These are phyloP conservation scores for Cynodonichthys magdalenae DNA, from an alignment of 2,797 vertebrate genomes.

Conservation along the genomic window DNA sequence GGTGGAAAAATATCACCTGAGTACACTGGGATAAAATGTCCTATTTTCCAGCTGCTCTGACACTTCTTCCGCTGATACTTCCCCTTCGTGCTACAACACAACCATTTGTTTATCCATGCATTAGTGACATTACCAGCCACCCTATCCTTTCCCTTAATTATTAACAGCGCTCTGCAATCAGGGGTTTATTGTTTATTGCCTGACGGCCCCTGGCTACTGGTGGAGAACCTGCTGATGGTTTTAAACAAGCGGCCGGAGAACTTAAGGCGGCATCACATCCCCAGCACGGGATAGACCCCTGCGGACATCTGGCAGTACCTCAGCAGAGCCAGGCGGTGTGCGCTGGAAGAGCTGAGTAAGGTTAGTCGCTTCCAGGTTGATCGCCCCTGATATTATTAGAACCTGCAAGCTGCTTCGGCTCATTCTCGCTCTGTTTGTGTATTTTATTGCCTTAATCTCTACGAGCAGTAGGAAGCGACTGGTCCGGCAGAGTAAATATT, in stretches of 20 bases:
- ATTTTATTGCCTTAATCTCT: conserved; percentile 8
- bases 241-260: conserved; percentile 62
- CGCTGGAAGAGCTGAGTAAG: conserved; percentile 1
- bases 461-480: conserved; percentile 10
- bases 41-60: conserved; percentile 69
- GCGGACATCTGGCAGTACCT: conserved; percentile 29
- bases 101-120: conserved; percentile 69
- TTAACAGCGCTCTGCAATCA: conserved; percentile 77
- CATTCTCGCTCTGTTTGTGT: background rate
- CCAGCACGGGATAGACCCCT: conserved; percentile 15
- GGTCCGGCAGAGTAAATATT: conserved; percentile 34
- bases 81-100: conserved; percentile 57
- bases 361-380: conserved; percentile 18
- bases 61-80: conserved; percentile 69
- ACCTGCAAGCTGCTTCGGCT: background rate
- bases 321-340: background rate
- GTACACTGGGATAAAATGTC: conserved; percentile 70
- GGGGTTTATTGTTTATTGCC: conserved; percentile 83
- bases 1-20: conserved; percentile 65
- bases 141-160: conserved; percentile 81
- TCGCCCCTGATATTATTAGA: conserved; percentile 3
- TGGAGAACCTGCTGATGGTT: conserved; percentile 58
- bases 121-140: conserved; percentile 79
- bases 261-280: conserved; percentile 55
- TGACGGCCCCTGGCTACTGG: conserved; percentile 50